These are phyloP conservation scores for Synergus itoensis DNA, from an alignment of 2,888 invertebrate genomes.

Conservation along the genomic window DNA sequence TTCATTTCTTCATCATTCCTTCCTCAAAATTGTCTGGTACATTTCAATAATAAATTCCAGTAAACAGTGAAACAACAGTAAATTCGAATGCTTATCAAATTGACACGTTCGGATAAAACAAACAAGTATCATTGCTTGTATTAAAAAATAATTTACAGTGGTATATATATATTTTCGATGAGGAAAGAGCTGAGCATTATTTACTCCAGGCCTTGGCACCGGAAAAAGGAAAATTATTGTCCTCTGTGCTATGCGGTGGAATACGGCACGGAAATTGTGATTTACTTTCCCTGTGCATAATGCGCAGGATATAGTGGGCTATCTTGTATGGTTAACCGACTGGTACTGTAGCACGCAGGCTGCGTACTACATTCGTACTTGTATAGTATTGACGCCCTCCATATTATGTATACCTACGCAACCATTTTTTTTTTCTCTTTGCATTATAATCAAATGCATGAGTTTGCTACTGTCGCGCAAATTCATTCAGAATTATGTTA, in stretches of 20 bases:
- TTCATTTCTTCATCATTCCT: neutral
- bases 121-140: neutral
- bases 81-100: neutral
- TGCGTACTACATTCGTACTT: constrained; percentile 46
- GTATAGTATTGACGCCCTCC: constrained; percentile 42
- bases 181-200: constrained; percentile 45
- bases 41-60: neutral
- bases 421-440: constrained; percentile 11
- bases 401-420: constrained; percentile 48
- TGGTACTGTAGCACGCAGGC: constrained; percentile 49
- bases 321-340: constrained; percentile 50
- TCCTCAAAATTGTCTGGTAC: too few species aligned
- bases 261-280: constrained; percentile 70
- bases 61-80: too few species aligned
- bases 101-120: constrained; percentile 14
- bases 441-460: neutral
- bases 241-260: constrained; percentile 57
- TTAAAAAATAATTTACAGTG: neutral
- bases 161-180: constrained; percentile 22
- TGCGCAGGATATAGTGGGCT: constrained; percentile 56
- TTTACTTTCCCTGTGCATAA: constrained; percentile 73
- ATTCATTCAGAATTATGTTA: constrained; percentile 9
- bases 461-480: neutral
- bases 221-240: constrained; percentile 68
- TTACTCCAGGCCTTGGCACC: constrained; percentile 54